phyloP scores from a whole-genome alignment of 2,113 vertebrate species.

The Mustelus asterias region DNA sequence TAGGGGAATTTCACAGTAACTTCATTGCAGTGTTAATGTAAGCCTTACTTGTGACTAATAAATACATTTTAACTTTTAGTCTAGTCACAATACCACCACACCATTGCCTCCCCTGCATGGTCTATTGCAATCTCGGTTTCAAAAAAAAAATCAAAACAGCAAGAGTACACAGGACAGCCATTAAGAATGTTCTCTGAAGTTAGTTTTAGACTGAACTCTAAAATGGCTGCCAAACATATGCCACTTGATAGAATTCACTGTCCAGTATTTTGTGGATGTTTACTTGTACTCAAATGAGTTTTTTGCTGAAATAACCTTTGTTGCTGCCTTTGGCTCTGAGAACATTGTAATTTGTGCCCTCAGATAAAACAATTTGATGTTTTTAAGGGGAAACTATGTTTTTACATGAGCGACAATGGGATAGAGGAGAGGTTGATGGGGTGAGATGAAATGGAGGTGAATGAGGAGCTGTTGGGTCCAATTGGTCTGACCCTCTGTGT shows the following conservation, averaged over 20 bases:
- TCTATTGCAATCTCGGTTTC: background rate
- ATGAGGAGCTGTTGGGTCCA: background rate
- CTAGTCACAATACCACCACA: too few relatives aligned
- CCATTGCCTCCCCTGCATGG: background rate
- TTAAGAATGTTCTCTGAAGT: background rate
- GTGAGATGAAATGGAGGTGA: background rate
- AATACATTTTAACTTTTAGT: too few relatives aligned
- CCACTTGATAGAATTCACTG: background rate
- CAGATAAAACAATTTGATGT: background rate
- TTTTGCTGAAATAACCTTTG: background rate
- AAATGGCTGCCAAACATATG: background rate
- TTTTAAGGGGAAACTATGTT: background rate
- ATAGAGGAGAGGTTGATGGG: background rate
- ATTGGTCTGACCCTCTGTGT: background rate
- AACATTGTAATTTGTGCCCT: background rate
- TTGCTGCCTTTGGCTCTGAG: background rate
- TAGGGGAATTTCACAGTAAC: too few relatives aligned
- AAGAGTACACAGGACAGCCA: background rate
- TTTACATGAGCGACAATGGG: background rate
- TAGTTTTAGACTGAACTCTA: background rate
- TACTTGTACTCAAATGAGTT: background rate
- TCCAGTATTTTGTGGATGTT: background rate
- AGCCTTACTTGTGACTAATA: too few relatives aligned
- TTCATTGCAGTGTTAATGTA: too few relatives aligned
- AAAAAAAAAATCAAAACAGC: background rate